A percentile compares a stretch with the other conserved stretches of the same genome.
Conservation (phyloP, 2,113 vertebrate species). For the Sapajus apella region DNA sequence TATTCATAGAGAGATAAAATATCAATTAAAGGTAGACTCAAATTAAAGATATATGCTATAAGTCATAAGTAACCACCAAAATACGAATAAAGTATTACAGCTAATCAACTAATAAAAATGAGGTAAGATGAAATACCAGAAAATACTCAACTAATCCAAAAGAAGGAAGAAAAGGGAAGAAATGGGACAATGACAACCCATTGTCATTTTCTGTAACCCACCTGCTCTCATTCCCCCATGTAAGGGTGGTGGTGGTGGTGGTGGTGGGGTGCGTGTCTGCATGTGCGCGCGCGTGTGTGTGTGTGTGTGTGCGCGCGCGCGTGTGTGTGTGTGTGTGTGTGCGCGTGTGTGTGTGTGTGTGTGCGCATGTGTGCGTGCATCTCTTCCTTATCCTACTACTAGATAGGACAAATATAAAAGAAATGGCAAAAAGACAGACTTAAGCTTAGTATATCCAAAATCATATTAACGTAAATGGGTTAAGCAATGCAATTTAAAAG, state of each 20-base stretch:
- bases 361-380: fast-evolving
- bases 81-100: no score
- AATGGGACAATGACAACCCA: background rate
- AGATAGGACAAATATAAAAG: background rate
- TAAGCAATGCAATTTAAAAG: background rate
- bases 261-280: no score
- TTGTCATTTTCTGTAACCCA: no score
- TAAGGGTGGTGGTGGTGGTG: no score
- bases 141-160: background rate
- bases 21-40: background rate
- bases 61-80: background rate
- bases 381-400: no score
- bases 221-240: no score
- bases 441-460: background rate
- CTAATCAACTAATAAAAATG: no score
- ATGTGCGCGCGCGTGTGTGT: fast-evolving
- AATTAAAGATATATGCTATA: background rate
- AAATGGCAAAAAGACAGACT: background rate
- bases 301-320: fast-evolving
- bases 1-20: background rate
- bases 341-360: no score
- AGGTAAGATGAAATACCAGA: no score
- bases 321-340: no score
- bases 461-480: background rate
- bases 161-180: background rate